Evolutionary conservation across 1,140 invertebrate genomes (phyloP).

Genomic region (Polyergus mexicanus): DNA sequence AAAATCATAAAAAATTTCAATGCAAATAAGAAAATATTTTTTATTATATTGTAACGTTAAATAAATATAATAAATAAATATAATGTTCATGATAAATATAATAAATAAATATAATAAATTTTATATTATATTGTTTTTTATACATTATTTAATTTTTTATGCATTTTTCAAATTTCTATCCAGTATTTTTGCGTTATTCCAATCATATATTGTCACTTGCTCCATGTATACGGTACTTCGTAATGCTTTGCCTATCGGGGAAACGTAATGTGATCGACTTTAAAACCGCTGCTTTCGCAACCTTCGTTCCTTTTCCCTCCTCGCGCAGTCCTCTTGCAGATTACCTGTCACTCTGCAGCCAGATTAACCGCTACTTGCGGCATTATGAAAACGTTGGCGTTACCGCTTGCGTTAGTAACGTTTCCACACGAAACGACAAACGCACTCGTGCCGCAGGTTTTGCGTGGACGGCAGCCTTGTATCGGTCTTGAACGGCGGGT

Average conservation of each 20-base stretch:
- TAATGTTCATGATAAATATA: too few relatives aligned
- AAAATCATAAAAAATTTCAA: neutral
- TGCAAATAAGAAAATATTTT: neutral
- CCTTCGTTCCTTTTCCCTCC: slow-evolving; percentile 22
- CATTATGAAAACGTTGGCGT: slow-evolving; percentile 59
- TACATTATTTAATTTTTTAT: neutral
- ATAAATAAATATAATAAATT: too few relatives aligned
- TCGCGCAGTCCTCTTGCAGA: slow-evolving; percentile 61
- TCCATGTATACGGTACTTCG: too few relatives aligned
- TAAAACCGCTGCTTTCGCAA: neutral
- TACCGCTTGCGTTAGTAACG: slow-evolving; percentile 62
- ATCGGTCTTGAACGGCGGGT: slow-evolving; percentile 71
- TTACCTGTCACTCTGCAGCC: slow-evolving; percentile 79
- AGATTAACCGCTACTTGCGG: slow-evolving; percentile 65
- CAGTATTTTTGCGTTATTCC: too few relatives aligned
- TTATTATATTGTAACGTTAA: neutral
- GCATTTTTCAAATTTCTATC: too few relatives aligned
- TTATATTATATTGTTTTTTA: neutral
- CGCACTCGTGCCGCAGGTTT: slow-evolving; percentile 79
- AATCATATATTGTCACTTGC: neutral
- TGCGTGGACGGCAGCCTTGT: slow-evolving; percentile 74
- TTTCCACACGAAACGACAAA: slow-evolving; percentile 82
- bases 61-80: too few relatives aligned
- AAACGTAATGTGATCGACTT: neutral
- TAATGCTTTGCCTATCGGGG: neutral